Percentiles rank a stretch among this genome's conserved stretches.
Conservation (phyloP, 2,113 vertebrate species). For the Cromileptes altivelis region DNA sequence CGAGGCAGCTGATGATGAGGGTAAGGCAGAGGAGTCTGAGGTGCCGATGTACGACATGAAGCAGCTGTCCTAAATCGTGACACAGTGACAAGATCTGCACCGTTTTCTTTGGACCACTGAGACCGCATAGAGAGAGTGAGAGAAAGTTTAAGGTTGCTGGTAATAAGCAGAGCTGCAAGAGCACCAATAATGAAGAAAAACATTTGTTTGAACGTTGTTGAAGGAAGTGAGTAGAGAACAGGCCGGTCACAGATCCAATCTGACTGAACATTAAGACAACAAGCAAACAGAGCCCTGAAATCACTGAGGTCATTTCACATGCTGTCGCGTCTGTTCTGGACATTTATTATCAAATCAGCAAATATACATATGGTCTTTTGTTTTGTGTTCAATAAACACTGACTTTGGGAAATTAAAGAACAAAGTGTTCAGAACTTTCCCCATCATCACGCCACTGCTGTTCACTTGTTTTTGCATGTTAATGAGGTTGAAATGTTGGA, state of each 20-base stretch:
- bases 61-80: conserved; percentile 84
- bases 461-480: conserved; percentile 38
- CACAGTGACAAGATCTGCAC: conserved; percentile 4
- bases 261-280: conserved; percentile 14
- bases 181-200: neutral
- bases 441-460: neutral
- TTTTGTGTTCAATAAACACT: conserved; percentile 54
- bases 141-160: neutral
- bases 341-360: conserved; percentile 13
- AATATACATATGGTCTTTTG: neutral
- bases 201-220: conserved; percentile 12
- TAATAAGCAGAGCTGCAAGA: conserved; percentile 15
- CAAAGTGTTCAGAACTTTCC: neutral
- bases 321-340: conserved; percentile 14
- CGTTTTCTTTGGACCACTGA: conserved; percentile 49
- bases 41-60: conserved; percentile 91
- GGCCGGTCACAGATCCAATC: neutral
- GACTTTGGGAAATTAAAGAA: conserved; percentile 40
- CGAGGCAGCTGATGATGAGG: conserved; percentile 81
- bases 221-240: conserved; percentile 32
- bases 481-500: conserved; percentile 34
- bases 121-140: conserved; percentile 23
- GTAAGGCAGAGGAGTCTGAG: conserved; percentile 86
- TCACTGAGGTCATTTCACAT: neutral
- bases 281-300: conserved; percentile 16